phyloP scores from a whole-genome alignment of 2,113 vertebrate genomes.

The Protobothrops flavoviridis region DNA sequence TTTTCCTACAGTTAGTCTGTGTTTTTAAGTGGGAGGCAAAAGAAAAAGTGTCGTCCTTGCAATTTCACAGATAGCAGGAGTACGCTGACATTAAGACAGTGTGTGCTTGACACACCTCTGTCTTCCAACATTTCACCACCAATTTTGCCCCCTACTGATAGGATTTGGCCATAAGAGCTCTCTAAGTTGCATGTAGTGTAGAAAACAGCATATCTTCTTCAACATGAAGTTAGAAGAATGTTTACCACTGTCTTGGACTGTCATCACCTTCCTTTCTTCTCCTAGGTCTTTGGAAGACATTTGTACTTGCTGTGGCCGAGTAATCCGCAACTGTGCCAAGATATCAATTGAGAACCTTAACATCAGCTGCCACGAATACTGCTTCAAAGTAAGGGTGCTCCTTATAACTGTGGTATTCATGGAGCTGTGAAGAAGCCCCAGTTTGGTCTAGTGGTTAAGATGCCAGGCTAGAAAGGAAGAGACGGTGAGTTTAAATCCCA shows the following conservation, averaged over 20 bases:
- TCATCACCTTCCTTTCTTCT: background rate
- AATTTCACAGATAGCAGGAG: background rate
- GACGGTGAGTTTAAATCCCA: background rate
- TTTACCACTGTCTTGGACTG: background rate
- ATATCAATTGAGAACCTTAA: conserved; percentile 88
- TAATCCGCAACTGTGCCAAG: conserved; percentile 80
- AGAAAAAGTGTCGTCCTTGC: background rate
- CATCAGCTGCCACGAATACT: conserved; percentile 82
- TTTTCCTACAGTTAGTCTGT: background rate
- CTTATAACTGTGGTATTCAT: background rate
- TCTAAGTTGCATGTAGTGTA: background rate
- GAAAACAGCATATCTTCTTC: background rate
- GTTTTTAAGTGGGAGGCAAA: background rate
- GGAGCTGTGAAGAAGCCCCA: background rate
- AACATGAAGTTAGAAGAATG: background rate
- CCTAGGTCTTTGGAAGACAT: conserved; percentile 51
- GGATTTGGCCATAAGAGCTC: background rate
- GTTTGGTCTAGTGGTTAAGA: background rate
- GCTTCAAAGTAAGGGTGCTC: conserved; percentile 82
- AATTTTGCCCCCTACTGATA: background rate
- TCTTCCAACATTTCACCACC: background rate
- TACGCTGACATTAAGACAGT: background rate
- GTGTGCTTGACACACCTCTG: background rate
- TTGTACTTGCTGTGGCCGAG: conserved; percentile 80
- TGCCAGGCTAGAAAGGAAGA: background rate